Base-by-base conservation (phyloP, 1,140 invertebrate species). In the Drosophila suzukii region DNA sequence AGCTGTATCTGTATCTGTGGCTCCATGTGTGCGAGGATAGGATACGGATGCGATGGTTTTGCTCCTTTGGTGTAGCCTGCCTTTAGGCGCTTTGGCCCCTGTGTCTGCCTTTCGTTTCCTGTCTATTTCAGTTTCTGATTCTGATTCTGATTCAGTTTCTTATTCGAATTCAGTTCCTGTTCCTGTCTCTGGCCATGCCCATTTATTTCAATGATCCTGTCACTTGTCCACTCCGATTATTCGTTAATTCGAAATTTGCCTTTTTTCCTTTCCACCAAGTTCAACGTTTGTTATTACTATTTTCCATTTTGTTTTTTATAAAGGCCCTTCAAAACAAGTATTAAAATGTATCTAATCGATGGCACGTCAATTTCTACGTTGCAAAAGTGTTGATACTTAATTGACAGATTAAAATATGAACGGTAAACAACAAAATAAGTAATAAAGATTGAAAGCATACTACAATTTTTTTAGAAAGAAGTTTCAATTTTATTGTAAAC, bases 201-300 rank as follows among this genome's bases (percentile, higher is more conserved):
- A 71, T 71, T 71, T 71, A 71, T 71, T 71, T 57, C 51, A 36
- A 43, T 67, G 34, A 17, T 38, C 41, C 53, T 71, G 68, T 71
- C 67, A 71, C 51, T 71, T 71, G 67, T 72, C 68, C 41, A 71
- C 68, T 58, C 13, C 67, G 68, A 72, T 71, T 71, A 71, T 71
- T 71, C 15, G 20, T 53, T 49, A 71, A 71, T 71, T 71, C 34
- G 65, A 50, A 71, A 49, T 39, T 55, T 27, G 43, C 32, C 20
- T 38, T 65, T 54, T 44, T 44, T 11, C 62, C 32, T 20, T 20
- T 34, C 13, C 17, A 43, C 8, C 27, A 27, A 43, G 46, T 41
- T 46, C 30, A 36, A 34, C 36, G 36, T 47, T 58, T 56, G 50
- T 71, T 71, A 20, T 20, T 20, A 20, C 20, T 20, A 20, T 20